A percentile compares a stretch with the other conserved stretches of the same genome.
phyloP scores from a whole-genome alignment of 2,113 vertebrate genomes.

The Xiphophorus couchianus region DNA sequence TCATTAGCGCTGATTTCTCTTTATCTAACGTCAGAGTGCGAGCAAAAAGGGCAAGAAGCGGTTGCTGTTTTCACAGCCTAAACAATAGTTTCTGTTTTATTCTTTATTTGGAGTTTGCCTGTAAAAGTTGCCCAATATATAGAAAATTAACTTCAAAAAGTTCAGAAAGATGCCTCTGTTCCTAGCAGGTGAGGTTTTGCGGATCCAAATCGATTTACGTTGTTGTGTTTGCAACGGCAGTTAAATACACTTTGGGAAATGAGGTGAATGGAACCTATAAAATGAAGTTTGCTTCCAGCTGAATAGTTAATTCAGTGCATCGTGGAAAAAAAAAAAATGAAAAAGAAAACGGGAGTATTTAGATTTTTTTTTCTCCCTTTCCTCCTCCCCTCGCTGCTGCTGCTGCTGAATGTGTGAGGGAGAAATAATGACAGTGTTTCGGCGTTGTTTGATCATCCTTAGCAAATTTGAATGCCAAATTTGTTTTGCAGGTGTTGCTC shows the following conservation, averaged over 20 bases:
- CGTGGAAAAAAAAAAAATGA: conserved; percentile 53
- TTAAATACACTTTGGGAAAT: conserved; percentile 80
- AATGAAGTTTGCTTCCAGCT: conserved; percentile 86
- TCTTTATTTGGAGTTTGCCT: background rate
- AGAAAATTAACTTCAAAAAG: conserved; percentile 34
- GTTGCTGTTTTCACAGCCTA: conserved; percentile 25
- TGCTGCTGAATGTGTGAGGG: conserved; percentile 71
- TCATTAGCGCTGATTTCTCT: conserved; percentile 79
- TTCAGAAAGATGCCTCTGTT: conserved; percentile 39
- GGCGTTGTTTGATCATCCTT: conserved; percentile 84
- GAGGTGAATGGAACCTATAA: conserved; percentile 82
- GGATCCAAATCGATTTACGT: conserved; percentile 74
- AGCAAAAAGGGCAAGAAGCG: conserved; percentile 29
- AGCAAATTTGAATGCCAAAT: conserved; percentile 85
- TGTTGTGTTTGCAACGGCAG: conserved; percentile 70
- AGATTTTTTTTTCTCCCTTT: conserved; percentile 17
- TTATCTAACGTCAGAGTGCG: conserved; percentile 69
- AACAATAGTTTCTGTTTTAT: background rate
- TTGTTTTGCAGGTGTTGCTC: conserved; percentile 87
- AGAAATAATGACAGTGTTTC: conserved; percentile 87
- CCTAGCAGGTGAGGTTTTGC: conserved; percentile 73
- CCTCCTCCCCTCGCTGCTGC: conserved; percentile 40
- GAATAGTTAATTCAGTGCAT: conserved; percentile 81
- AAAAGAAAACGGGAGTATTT: background rate
- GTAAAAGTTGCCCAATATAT: conserved; percentile 27